Base-by-base conservation (phyloP, 2,113 vertebrate genomes). In the Gorsachius goisagi region DNA sequence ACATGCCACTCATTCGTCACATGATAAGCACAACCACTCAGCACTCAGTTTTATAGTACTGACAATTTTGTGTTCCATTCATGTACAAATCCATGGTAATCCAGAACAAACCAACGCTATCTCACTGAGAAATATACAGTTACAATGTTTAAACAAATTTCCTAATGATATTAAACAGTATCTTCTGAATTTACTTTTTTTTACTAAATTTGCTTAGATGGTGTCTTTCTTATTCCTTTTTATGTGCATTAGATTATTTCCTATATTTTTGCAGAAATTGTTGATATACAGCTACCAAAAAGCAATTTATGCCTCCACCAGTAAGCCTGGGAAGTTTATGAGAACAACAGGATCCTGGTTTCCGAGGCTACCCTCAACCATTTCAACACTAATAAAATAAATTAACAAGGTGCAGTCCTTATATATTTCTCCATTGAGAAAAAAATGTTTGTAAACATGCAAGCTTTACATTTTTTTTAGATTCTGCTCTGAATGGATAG, bases 401-500 rank as follows among this genome's bases (percentile, higher is more conserved):
- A 78, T 55, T 44, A 55, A 16, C 14, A 7, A 72, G 52, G 9
- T 24, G 11, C 59, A 41, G 13, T 56, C 22, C 39, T 60, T 59
- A 41, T 15, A 6, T 44, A 0, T 79, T 60, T 74, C 9, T 80
- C 9, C 11, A 30, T 71, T 81, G 81, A 32, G 23, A 32, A 83
- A 72, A 76, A 53, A 21, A 49, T 14, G 2, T 15, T 64, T 2
- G 0, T 37, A 76, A 75, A 68, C 1, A 6, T n/a, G 32, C 0
- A 0, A 83, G 5, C 6, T 50, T 93, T 64, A 3, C 1, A 5
- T 27, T 18, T 28, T 52, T 62, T 55, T 33, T n/a, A 44, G 6
- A 27, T 80, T 89, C 14, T 95, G 2, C 37, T 87, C 21, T 81
- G 30, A 32, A n/a, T 50, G 6, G 19, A 15, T 60, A 69, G 30